Percentiles rank a stretch among this genome's conserved stretches.
phyloP scores from a whole-genome alignment of 30 jellyfish, hydroid and myxozoan genomes.

The Sanderia malayensis region DNA sequence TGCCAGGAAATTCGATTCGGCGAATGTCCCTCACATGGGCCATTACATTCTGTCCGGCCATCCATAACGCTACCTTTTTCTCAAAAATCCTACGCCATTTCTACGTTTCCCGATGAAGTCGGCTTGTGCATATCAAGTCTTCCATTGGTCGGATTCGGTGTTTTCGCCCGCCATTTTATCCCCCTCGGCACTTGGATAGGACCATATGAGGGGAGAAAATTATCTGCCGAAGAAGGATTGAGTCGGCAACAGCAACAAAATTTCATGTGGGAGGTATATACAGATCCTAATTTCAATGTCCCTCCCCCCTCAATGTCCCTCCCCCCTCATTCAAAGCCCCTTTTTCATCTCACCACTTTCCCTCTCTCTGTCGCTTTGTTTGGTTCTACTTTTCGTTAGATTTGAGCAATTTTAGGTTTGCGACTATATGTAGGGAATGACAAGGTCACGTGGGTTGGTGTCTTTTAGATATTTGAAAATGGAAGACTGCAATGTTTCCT shows the following conservation, averaged over 20 bases:
- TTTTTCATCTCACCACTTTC: too few relatives aligned
- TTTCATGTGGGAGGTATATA: constrained; percentile 96
- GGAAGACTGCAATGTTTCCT: constrained; percentile 78
- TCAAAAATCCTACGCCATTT: constrained; percentile 88
- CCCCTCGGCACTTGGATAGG: constrained; percentile 99
- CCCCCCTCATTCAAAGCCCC: too few relatives aligned
- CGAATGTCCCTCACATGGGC: constrained; percentile 95
- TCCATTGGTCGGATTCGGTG: constrained; percentile 97
- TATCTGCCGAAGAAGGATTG: constrained; percentile 90
- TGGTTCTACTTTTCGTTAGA: too few relatives aligned
- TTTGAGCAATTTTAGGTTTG: too few relatives aligned
- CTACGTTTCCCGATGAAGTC: constrained; percentile 98
- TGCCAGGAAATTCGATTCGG: constrained; percentile 98
- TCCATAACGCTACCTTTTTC: constrained; percentile 68
- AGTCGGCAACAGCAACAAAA: constrained; percentile 71
- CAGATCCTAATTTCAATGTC: too few relatives aligned
- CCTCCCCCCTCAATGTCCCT: too few relatives aligned
- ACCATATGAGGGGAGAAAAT: constrained; percentile 90
- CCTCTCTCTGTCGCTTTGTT: too few relatives aligned
- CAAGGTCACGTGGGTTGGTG: too few relatives aligned
- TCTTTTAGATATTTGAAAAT: constrained; percentile 75
- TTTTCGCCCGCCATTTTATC: constrained; percentile 86
- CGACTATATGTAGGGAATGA: too few relatives aligned
- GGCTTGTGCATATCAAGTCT: constrained; percentile 91
- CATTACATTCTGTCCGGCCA: constrained; percentile 69